phyloP scores from a whole-genome alignment of 2,888 invertebrate genomes.

The Polydrusus pterygomalis region DNA sequence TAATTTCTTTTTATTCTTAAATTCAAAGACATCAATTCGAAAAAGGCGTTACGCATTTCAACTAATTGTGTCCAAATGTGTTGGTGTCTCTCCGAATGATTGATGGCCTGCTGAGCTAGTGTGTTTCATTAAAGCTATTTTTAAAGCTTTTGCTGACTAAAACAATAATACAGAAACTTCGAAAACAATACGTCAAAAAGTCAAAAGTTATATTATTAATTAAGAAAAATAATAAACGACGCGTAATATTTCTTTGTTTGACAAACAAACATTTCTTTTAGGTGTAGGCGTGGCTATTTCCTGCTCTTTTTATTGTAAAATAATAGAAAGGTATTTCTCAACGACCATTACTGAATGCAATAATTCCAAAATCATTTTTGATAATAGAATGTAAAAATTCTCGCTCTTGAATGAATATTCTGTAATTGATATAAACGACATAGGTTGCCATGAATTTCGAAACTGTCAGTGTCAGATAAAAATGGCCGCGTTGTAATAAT shows the following conservation, averaged over 20 bases:
- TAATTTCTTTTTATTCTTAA: slow-evolving; percentile 48
- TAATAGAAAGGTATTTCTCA: too few relatives aligned
- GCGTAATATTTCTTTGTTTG: neutral
- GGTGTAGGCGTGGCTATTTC: neutral
- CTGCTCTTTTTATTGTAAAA: neutral
- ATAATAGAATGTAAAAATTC: too few relatives aligned
- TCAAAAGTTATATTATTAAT: slow-evolving; percentile 2
- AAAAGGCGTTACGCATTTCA: slow-evolving; percentile 53
- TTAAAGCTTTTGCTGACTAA: slow-evolving; percentile 28
- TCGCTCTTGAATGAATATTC: too few relatives aligned
- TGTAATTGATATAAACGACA: too few relatives aligned
- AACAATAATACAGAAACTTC: slow-evolving; percentile 16
- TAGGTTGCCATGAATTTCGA: too few relatives aligned
- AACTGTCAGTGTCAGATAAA: too few relatives aligned
- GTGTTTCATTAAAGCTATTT: slow-evolving; percentile 52
- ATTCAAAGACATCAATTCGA: slow-evolving; percentile 50
- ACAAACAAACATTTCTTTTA: slow-evolving; percentile 1
- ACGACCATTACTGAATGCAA: too few relatives aligned
- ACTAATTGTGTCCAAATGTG: slow-evolving; percentile 57
- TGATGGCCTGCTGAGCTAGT: slow-evolving; percentile 49
- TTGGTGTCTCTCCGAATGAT: slow-evolving; percentile 54
- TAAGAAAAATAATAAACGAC: neutral
- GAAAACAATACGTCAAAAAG: slow-evolving; percentile 18
- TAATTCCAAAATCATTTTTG: too few relatives aligned
- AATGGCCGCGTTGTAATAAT: too few relatives aligned